Percentiles rank a stretch among this genome's conserved stretches.
Conservation (phyloP, 30 jellyfish, hydroid and myxozoan genomes). For the Aurelia aurita complex sp. Pacific region DNA sequence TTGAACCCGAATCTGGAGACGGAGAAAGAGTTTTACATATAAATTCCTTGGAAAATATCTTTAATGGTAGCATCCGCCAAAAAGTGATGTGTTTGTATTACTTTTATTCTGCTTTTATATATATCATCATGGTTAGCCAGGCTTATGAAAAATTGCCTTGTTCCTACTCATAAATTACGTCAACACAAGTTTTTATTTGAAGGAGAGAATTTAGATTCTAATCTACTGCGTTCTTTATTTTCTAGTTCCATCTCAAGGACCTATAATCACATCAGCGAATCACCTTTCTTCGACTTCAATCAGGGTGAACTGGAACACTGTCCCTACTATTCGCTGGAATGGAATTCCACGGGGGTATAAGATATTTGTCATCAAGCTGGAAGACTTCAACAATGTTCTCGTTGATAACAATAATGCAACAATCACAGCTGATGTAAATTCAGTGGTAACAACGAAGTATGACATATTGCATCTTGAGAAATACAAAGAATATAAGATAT, state of each 20-base stretch:
- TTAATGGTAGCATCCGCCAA: no score
- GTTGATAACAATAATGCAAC: neutral
- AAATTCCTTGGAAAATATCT: no score
- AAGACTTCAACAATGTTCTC: conserved; percentile 2
- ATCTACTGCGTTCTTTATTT: neutral
- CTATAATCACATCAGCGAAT: neutral
- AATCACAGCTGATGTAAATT: neutral
- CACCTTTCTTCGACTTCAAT: conserved; percentile 10
- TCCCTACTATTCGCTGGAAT: neutral
- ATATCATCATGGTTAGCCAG: no score
- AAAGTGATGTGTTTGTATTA: no score
- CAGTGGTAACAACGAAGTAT: conserved; percentile 14
- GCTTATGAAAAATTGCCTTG: no score
- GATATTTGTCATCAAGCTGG: neutral
- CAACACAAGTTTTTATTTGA: no score
- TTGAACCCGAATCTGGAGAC: no score
- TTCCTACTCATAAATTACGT: no score
- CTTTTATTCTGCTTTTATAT: no score
- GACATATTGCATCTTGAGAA: conserved; percentile 12
- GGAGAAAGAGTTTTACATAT: no score
- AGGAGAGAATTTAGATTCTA: no score
- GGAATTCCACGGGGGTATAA: conserved; percentile 21
- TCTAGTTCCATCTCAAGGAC: conserved; percentile 18
- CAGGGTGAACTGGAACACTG: neutral
- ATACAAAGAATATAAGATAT: conserved; percentile 33